Percentiles rank a stretch among this genome's conserved stretches.
These are phyloP conservation scores for Hipposideros armiger DNA, from an alignment of 2,113 vertebrate species.

Conservation along the genomic window DNA sequence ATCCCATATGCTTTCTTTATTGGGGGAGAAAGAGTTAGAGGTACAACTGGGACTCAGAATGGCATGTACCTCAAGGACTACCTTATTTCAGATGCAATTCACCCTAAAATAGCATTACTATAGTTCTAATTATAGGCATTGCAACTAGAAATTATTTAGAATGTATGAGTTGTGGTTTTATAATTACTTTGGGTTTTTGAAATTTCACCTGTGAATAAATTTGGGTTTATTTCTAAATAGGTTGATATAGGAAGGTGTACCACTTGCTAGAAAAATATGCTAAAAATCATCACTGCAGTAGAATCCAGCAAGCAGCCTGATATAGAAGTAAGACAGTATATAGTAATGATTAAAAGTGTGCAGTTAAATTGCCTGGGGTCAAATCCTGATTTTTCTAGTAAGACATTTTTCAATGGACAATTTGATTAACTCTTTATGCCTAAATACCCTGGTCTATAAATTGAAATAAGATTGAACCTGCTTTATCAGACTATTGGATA, in stretches of 20 bases:
- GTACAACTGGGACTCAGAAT: background rate
- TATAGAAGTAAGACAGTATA: background rate
- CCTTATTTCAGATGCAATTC: background rate
- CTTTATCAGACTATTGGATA: background rate
- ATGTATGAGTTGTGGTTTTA: background rate
- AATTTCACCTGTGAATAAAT: conserved; percentile 25
- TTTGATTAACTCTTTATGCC: background rate
- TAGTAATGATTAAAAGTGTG: background rate
- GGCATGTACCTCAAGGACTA: background rate
- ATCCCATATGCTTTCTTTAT: background rate
- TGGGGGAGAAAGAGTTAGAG: background rate
- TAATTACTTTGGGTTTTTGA: background rate
- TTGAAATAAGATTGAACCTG: background rate
- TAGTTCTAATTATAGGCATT: background rate
- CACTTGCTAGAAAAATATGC: conserved; percentile 5
- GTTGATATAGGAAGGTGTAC: background rate
- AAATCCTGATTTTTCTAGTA: conserved; percentile 27
- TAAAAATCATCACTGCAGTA: background rate
- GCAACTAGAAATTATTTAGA: background rate
- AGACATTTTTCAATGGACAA: background rate
- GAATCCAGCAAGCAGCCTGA: background rate
- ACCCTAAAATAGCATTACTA: background rate
- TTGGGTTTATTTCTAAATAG: conserved; percentile 18
- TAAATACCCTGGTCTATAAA: conserved; percentile 12
- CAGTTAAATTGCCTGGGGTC: background rate